phyloP scores from a whole-genome alignment of 2,797 vertebrate genomes.

The Falco novaeseelandiae region DNA sequence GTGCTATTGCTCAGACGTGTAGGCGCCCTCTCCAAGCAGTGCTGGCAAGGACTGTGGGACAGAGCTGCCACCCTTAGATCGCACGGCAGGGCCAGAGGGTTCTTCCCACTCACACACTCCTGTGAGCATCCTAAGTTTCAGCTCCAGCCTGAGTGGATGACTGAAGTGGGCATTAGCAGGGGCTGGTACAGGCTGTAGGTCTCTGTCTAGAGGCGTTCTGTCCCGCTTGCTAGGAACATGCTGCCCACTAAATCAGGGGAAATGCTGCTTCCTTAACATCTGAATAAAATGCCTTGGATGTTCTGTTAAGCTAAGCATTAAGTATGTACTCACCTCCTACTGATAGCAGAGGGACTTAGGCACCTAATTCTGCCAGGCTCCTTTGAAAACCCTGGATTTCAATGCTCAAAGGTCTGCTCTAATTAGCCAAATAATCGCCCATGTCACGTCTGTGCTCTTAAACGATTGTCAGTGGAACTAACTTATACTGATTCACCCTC shows the following conservation, averaged over 20 bases:
- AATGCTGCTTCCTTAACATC: background rate
- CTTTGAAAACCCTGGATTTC: background rate
- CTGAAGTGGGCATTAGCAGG: background rate
- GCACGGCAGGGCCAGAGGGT: background rate
- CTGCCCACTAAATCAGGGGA: background rate
- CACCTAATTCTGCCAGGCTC: background rate
- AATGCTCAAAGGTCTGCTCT: conserved; percentile 1
- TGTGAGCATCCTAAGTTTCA: background rate
- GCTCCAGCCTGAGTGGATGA: background rate
- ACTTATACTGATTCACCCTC: conserved; percentile 29
- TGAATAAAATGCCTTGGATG: background rate
- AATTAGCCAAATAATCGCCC: background rate
- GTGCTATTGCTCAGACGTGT: background rate
- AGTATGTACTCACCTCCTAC: background rate
- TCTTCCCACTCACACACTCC: background rate
- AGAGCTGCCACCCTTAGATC: background rate
- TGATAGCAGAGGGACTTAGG: background rate
- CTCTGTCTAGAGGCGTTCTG: background rate
- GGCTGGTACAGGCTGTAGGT: background rate
- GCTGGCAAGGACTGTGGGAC: background rate
- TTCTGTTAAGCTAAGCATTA: background rate
- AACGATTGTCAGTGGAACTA: background rate
- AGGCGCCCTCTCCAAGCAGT: background rate
- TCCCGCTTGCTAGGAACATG: background rate
- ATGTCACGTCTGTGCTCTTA: background rate